These are phyloP conservation scores for Bostrychus sinensis DNA, from an alignment of 2,113 vertebrate species.

Conservation along the genomic window DNA sequence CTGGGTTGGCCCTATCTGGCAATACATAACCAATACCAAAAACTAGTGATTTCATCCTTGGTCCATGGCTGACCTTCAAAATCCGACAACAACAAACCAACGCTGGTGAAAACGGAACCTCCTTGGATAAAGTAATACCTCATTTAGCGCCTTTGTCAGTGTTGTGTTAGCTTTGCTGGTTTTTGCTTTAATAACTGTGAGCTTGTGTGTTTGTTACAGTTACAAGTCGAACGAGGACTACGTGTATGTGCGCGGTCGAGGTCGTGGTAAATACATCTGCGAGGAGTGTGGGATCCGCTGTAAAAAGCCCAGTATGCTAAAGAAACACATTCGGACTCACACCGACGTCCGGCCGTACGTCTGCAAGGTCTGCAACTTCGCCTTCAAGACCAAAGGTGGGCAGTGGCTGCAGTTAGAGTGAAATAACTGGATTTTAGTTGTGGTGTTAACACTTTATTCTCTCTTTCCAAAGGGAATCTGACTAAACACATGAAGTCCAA, in stretches of 20 bases:
- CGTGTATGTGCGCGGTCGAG: constrained; percentile 96
- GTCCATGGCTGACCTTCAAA: no score
- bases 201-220: constrained; percentile 71
- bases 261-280: constrained; percentile 97
- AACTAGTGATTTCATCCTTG: no score
- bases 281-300: constrained; percentile 99
- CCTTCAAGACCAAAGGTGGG: constrained; percentile 99
- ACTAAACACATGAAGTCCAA: constrained; percentile 99
- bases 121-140: no score
- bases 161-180: no score
- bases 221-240: constrained; percentile 99
- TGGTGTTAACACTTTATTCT: not conserved
- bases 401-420: not conserved
- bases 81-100: no score
- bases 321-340: constrained; percentile 98
- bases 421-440: not conserved
- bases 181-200: not conserved
- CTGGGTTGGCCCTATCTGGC: no score
- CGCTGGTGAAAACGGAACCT: no score
- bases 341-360: constrained; percentile 96
- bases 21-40: no score
- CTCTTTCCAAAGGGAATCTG: constrained; percentile 86
- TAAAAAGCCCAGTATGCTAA: constrained; percentile 99
- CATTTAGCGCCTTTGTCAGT: no score
- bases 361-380: constrained; percentile 98